These are phyloP conservation scores for Narcine bancroftii DNA, from an alignment of 2,113 vertebrate species.

Conservation along the genomic window DNA sequence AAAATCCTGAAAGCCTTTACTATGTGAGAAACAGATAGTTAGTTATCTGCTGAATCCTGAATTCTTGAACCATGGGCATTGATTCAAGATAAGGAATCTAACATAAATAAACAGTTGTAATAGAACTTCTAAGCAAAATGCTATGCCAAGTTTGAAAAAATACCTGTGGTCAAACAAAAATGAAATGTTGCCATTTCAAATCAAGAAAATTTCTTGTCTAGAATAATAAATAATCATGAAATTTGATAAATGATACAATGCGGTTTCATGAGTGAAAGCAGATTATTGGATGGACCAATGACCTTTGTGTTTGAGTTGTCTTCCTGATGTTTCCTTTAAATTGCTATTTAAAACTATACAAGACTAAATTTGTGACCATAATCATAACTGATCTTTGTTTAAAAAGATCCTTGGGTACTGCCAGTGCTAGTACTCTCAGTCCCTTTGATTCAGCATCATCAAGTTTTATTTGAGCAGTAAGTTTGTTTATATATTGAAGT, in stretches of 20 bases:
- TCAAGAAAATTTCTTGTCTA: background rate
- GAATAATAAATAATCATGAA: background rate
- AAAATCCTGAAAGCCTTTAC: background rate
- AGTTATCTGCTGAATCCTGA: background rate
- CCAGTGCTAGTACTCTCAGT: background rate
- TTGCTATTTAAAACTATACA: background rate
- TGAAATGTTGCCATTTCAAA: background rate
- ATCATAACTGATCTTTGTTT: background rate
- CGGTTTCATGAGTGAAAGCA: background rate
- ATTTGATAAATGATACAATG: background rate
- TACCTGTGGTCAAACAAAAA: background rate
- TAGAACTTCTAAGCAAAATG: background rate
- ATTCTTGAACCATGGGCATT: background rate
- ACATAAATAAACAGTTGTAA: background rate
- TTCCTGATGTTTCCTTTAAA: background rate
- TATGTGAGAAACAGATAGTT: background rate
- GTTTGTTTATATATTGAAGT: background rate
- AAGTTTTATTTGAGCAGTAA: background rate
- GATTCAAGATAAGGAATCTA: background rate
- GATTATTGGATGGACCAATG: background rate
- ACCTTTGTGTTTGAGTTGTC: background rate
- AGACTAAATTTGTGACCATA: background rate
- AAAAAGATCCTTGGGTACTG: background rate
- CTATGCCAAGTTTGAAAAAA: background rate
- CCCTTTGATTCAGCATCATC: background rate